Base-by-base conservation (phyloP, 2,888 invertebrate species). In the Calephelis perditalis region DNA sequence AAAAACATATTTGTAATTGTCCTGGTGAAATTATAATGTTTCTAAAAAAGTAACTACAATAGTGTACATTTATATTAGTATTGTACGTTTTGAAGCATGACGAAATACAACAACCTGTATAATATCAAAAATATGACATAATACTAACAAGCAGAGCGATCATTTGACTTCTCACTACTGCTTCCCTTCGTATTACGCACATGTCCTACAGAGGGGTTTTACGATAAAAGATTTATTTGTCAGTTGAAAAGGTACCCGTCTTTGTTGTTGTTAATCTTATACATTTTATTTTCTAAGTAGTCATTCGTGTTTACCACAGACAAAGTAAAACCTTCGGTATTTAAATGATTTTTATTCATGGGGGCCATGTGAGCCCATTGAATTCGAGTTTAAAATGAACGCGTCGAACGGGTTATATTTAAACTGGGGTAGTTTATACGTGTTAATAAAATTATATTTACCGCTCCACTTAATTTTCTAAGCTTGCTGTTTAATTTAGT, bases 241-340 rank as follows among this genome's bases (percentile, higher is more conserved):
- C 47, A 58, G 57, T 57, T 54, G 15, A 45, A 36, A 59, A 61
- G 52, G 62, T 76, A 73, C 77, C 75, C 69, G 71, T 73, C 75
- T 79, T 78, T 77, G 73, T 75, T 70, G 71, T 70, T 75, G 70
- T 74, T 76, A 77, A 79, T 79, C 76, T 80, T 82, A 82, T 81
- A 81, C 81, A 79, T 82, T 86, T 82, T 77, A 73, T 74, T 74
- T 70, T 66, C 69, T 63, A 70, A 69, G 67, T 70, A 73, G 73
- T 84, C 81, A 82, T 85, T 77, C 75, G 66, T 80, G 78, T 79
- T 81, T 79, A 85, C 85, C 85, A 71, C 81, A 79, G 77, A 77
- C 77, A 77, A 77, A 74, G 59, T 56, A 57, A 56, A 58, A 55
- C 49, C 49, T 60, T 54, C 63, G 62, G 46, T 59, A 60, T 66